phyloP scores from a whole-genome alignment of 1,140 invertebrate species.

The Mercenaria mercenaria region DNA sequence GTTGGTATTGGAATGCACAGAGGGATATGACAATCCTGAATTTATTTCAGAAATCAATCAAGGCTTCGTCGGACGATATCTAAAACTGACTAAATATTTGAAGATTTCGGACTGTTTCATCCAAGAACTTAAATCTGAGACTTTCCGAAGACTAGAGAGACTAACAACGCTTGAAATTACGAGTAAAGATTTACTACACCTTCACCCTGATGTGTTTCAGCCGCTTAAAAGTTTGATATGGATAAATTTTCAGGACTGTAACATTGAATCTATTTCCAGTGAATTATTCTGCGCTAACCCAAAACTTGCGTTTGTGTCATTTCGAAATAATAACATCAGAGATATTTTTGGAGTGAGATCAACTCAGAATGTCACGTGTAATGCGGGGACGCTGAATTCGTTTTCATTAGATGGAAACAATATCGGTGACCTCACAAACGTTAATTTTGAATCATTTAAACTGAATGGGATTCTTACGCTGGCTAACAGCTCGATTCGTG shows the following conservation, averaged over 20 bases:
- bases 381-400: slow-evolving; percentile 11
- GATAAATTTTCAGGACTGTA: not conserved
- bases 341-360: not conserved
- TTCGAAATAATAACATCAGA: not conserved
- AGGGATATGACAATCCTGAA: not conserved
- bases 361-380: not conserved
- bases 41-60: not conserved
- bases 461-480: slow-evolving; percentile 31
- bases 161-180: not conserved
- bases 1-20: not conserved
- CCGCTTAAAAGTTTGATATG: not conserved
- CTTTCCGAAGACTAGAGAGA: not conserved
- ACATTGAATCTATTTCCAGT: not conserved
- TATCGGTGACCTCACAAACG: not conserved
- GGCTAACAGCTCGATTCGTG: not conserved
- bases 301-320: not conserved
- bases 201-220: not conserved
- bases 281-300: slow-evolving; percentile 8
- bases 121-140: not conserved
- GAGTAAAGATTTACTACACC: not conserved
- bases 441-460: slow-evolving; percentile 5
- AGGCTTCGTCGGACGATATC: not conserved
- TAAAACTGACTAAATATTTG: not conserved
- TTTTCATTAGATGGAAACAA: slow-evolving; percentile 12
- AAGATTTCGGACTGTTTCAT: not conserved